A percentile compares a stretch with the other conserved stretches of the same genome.
These are phyloP conservation scores for Drosophila sp. DNA, from an alignment of 1,140 invertebrate genomes.

Conservation along the genomic window DNA sequence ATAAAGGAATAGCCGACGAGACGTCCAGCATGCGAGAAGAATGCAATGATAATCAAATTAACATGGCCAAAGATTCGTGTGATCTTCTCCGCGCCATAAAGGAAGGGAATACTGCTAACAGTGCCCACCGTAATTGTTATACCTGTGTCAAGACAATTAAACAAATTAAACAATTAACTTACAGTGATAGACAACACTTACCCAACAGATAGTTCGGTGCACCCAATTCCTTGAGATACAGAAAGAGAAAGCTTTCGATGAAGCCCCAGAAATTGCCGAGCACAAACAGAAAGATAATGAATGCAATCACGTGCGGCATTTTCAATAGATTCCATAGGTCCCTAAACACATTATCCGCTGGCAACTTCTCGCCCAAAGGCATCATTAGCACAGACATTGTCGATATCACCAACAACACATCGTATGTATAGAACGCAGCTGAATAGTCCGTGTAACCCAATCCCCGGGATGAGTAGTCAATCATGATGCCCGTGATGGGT, in stretches of 20 bases:
- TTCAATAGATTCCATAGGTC: constrained; percentile 90
- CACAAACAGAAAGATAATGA: constrained; percentile 91
- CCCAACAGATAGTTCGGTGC: constrained; percentile 92
- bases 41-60: constrained; percentile 92
- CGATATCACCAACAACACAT: constrained; percentile 89
- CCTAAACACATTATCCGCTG: constrained; percentile 89
- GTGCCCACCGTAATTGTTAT: constrained; percentile 93
- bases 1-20: constrained; percentile 94
- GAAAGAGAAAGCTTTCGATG: constrained; percentile 93
- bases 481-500: constrained; percentile 91
- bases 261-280: constrained; percentile 93
- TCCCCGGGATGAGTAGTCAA: constrained; percentile 88
- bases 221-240: constrained; percentile 92
- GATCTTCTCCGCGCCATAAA: constrained; percentile 92
- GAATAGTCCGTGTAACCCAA: constrained; percentile 91
- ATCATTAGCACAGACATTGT: constrained; percentile 89
- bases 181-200: constrained; percentile 78
- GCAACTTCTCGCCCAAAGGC: constrained; percentile 89
- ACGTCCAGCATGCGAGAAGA: constrained; percentile 91
- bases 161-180: background rate
- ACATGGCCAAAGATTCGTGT: constrained; percentile 92
- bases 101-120: constrained; percentile 90
- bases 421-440: constrained; percentile 91
- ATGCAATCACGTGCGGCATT: constrained; percentile 90
- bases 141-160: constrained; percentile 83